phyloP scores from a whole-genome alignment of 2,797 vertebrate species.

The Arctocebus calabarensis region DNA sequence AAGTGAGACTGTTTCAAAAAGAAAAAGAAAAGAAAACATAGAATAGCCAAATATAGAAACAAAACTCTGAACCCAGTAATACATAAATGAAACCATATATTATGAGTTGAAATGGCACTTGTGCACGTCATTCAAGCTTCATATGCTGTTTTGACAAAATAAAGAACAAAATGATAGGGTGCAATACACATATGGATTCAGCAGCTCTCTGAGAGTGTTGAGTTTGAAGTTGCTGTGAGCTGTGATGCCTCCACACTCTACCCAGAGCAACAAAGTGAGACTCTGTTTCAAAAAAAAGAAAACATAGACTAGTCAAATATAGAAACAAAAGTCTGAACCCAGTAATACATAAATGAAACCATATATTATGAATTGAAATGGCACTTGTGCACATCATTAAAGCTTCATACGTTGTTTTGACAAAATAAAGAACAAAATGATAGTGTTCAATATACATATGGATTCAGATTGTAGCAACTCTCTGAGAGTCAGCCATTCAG shows the following conservation, averaged over 20 bases:
- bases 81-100: neutral
- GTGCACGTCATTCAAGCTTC: neutral
- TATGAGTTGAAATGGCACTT: neutral
- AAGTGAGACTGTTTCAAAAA: too few relatives aligned
- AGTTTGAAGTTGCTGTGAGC: too few relatives aligned
- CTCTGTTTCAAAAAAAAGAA: neutral
- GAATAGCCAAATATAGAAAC: neutral
- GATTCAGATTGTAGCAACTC: conserved; percentile 29
- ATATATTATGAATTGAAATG: neutral
- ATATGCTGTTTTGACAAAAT: neutral
- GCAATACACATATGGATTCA: neutral
- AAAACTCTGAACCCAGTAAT: neutral
- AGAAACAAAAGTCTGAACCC: neutral
- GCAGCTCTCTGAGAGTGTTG: neutral
- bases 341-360: neutral
- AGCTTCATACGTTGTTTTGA: neutral
- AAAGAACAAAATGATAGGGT: neutral
- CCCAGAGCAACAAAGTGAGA: too few relatives aligned
- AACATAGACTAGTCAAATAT: neutral
- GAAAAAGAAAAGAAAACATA: neutral
- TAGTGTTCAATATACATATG: neutral
- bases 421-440: conserved; percentile 49
- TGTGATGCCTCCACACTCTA: too few relatives aligned
- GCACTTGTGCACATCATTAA: neutral
- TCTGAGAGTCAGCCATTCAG: neutral